Conservation (phyloP, 2,888 invertebrate genomes). For the Chrysolina americana region DNA sequence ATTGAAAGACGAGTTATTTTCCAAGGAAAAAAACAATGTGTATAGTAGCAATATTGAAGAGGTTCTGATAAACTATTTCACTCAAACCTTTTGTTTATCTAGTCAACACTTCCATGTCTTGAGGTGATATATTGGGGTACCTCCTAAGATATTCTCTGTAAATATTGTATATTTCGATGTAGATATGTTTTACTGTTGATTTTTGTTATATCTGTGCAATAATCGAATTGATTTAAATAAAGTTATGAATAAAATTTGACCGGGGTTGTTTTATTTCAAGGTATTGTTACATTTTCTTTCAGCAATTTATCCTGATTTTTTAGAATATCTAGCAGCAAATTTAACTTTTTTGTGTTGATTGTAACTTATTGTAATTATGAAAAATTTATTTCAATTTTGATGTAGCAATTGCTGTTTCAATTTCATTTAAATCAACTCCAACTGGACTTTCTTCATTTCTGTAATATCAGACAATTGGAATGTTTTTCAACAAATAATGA, state of each 20-base stretch:
- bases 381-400: too few relatives aligned
- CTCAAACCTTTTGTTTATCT: constrained; percentile 11
- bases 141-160: constrained; percentile 43
- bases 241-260: constrained; percentile 35
- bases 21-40: neutral
- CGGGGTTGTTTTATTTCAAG: neutral
- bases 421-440: too few relatives aligned
- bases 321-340: too few relatives aligned
- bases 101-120: constrained; percentile 19
- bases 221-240: constrained; percentile 49
- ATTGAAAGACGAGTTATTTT: neutral
- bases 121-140: constrained; percentile 34
- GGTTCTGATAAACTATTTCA: neutral
- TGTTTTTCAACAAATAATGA: too few relatives aligned
- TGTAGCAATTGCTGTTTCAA: too few relatives aligned
- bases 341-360: too few relatives aligned
- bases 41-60: constrained; percentile 9
- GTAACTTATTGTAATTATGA: too few relatives aligned
- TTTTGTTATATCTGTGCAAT: constrained; percentile 52
- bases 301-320: too few relatives aligned
- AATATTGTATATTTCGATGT: constrained; percentile 53
- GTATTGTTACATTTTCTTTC: too few relatives aligned
- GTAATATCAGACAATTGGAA: too few relatives aligned
- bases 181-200: constrained; percentile 52
- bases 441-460: too few relatives aligned